These are phyloP conservation scores for Saguinus oedipus DNA, from an alignment of 2,797 vertebrate species.

Conservation along the genomic window DNA sequence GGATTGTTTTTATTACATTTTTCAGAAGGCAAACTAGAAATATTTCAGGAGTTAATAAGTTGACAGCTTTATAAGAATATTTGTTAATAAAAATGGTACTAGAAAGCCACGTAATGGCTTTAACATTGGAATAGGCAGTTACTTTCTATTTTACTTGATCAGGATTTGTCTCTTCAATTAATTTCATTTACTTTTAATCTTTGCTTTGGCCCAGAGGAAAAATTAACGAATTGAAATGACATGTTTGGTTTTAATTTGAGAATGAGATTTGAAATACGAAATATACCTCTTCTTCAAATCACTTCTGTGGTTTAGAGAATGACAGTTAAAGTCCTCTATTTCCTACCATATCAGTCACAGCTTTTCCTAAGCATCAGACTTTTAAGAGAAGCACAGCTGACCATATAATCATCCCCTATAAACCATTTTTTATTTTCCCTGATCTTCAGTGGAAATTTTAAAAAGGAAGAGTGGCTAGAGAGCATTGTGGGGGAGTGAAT, in stretches of 20 bases:
- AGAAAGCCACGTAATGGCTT: background rate
- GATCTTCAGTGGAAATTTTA: background rate
- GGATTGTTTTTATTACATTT: background rate
- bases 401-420: background rate
- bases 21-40: background rate
- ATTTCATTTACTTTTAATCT: slow-evolving; percentile 21
- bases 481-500: background rate
- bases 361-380: background rate
- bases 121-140: background rate
- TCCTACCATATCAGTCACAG: background rate
- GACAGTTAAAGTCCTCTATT: background rate
- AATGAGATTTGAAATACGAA: background rate
- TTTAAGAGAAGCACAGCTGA: background rate
- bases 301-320: background rate
- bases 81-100: slow-evolving; percentile 18
- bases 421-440: background rate
- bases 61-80: background rate
- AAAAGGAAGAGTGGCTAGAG: background rate
- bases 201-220: background rate
- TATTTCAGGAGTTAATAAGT: slow-evolving; percentile 32
- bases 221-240: background rate
- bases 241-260: background rate
- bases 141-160: background rate
- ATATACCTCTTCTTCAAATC: background rate
- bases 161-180: background rate